phyloP scores from a whole-genome alignment of 1,140 invertebrate species.

The Macrostomum lignano region DNA sequence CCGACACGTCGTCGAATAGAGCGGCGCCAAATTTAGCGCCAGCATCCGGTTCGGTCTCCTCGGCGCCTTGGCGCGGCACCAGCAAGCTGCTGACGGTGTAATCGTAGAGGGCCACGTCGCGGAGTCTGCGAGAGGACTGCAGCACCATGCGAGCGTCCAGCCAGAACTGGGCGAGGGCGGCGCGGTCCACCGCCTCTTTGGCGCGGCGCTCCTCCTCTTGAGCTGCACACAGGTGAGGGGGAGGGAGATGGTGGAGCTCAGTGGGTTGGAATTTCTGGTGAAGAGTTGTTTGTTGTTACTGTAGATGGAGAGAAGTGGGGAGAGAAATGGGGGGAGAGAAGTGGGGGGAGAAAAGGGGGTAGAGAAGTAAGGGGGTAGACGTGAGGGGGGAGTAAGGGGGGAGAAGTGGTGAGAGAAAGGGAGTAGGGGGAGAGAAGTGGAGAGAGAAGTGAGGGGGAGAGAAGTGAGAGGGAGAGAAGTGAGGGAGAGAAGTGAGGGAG shows the following conservation, averaged over 20 bases:
- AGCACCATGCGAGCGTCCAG: conserved; percentile 15
- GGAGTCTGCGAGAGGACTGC: conserved; percentile 13
- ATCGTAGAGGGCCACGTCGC: conserved; percentile 18
- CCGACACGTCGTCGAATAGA: conserved; percentile 22
- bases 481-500: too few species aligned
- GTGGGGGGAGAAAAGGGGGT: too few species aligned
- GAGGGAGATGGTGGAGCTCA: too few species aligned
- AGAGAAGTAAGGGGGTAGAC: too few species aligned
- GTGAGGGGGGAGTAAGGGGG: too few species aligned
- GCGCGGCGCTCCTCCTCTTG: conserved; percentile 9
- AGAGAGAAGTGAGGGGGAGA: too few species aligned
- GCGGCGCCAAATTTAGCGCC: conserved; percentile 12
- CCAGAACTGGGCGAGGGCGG: conserved; percentile 20
- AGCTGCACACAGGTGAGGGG: conserved; percentile 4
- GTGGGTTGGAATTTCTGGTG: too few species aligned
- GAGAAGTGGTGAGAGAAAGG: too few species aligned
- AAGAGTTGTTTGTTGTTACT: too few species aligned
- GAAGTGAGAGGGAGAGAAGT: too few species aligned
- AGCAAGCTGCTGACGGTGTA: conserved; percentile 17
- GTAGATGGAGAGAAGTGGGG: not conserved
- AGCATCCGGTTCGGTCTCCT: conserved; percentile 1
- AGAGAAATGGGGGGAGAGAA: too few species aligned
- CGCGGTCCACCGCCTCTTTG: conserved; percentile 11
- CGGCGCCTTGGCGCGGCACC: conserved; percentile 6
- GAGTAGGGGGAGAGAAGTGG: too few species aligned